Evolutionary conservation across 2,888 invertebrate species (phyloP), one percentile per base, ranked within the genome.

Genomic region (Leucoma salicis): DNA sequence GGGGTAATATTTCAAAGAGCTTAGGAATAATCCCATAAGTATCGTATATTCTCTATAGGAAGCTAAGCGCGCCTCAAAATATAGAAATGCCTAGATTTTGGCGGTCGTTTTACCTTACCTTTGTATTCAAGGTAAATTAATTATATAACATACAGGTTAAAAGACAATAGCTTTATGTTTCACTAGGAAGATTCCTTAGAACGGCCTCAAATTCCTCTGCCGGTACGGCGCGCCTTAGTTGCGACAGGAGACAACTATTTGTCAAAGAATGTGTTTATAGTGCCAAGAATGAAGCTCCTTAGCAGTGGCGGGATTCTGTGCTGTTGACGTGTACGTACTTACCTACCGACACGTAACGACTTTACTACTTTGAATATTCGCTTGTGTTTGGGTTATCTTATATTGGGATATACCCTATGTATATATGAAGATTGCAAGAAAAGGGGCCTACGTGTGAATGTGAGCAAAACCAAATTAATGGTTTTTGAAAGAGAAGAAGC

Each of bases 191-290:
- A 84, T 85, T 79, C 82, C 82, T 74, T 59, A 48, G 66, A 78
- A 72, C 69, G 68, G 71, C 70, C 70, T 74, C 71, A 72, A 85
- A 87, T 89, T 86, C 86, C 80, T 66, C 39, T 57, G 62, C 69
- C 66, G 72, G 70, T 77, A 79, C 68, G 65, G 57, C 66, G 61
- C 63, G 74, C 73, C 76, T 78, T 78, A 80, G 81, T 81, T 76
- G 81, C 74, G 80, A 82, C 84, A 77, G 57, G 67, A 67, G 69
- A 67, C 75, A 88, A 88, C 86, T 85, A 87, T 87, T 86, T 85
- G 87, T 82, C 81, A 79, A 85, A 87, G 85, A 86, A 88, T 88
- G 86, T 82, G 83, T 87, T 86, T 86, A 85, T 80, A 78, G 80
- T 81, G 84, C 82, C 84, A 83, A 79, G 82, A 82, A 83, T 83